These are phyloP conservation scores for Equus quagga DNA, from an alignment of 2,113 vertebrate genomes.

Conservation along the genomic window DNA sequence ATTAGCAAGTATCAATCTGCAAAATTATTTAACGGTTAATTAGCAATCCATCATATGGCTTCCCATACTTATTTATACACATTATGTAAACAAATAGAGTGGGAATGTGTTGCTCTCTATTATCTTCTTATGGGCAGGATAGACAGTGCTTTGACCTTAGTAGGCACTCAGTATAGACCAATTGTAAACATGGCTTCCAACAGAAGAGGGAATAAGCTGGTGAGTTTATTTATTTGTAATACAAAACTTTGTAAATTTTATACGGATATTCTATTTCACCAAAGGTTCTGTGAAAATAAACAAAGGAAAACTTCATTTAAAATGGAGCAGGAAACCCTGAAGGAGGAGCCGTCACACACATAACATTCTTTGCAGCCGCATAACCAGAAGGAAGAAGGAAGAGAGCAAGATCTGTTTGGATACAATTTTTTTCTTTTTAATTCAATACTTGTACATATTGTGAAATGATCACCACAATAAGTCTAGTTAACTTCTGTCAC, in stretches of 20 bases:
- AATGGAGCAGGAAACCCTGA: too few relatives aligned
- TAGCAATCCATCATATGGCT: conserved; percentile 37
- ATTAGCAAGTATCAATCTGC: conserved; percentile 51
- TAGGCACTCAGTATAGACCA: background rate
- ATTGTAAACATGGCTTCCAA: conserved; percentile 42
- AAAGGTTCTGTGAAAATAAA: background rate
- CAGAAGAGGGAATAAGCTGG: background rate
- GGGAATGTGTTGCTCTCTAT: background rate
- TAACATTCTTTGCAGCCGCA: too few relatives aligned
- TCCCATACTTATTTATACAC: conserved; percentile 3
- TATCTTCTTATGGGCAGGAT: background rate
- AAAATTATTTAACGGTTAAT: conserved; percentile 54
- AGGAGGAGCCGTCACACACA: too few relatives aligned
- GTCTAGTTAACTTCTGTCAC: too few relatives aligned
- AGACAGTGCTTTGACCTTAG: background rate
- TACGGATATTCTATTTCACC: background rate
- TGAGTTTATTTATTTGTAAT: background rate
- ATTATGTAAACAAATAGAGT: background rate
- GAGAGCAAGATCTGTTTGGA: too few relatives aligned
- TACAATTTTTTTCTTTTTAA: too few relatives aligned
- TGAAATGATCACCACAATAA: too few relatives aligned
- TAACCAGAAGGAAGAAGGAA: too few relatives aligned
- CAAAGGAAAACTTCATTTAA: too few relatives aligned
- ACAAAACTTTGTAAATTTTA: conserved; percentile 7
- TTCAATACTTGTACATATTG: too few relatives aligned